A percentile compares a stretch with the other conserved stretches of the same genome.
Evolutionary conservation across 2,797 vertebrate genomes (phyloP).

Genomic region (Podarcis siculus): DNA sequence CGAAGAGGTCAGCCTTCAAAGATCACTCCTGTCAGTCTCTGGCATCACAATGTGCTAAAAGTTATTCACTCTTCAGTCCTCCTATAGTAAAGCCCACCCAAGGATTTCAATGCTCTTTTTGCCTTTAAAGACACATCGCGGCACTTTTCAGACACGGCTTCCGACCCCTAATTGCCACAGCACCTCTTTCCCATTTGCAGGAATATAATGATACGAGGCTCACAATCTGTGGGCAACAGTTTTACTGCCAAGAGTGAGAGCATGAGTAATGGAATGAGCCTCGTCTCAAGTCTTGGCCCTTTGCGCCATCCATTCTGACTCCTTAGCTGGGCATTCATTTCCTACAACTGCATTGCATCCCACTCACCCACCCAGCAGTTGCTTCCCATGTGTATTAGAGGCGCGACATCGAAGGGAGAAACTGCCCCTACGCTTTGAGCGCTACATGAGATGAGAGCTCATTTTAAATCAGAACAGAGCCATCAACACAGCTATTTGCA

Average conservation of each 20-base stretch:
- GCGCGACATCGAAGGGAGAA: background rate
- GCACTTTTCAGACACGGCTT: background rate
- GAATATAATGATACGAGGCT: background rate
- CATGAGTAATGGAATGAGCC: conserved; percentile 1
- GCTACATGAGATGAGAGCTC: background rate
- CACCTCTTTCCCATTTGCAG: background rate
- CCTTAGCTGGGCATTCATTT: background rate
- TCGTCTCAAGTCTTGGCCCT: background rate
- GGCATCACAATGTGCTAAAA: background rate
- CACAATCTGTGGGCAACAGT: conserved; percentile 4
- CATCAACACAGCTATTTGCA: conserved; percentile 31
- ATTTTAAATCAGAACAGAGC: background rate
- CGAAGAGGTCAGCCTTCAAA: background rate
- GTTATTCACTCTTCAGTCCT: background rate
- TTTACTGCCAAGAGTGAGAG: background rate
- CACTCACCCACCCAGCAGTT: background rate
- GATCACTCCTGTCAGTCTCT: background rate
- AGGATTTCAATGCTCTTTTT: background rate
- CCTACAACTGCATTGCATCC: background rate
- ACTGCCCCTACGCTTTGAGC: background rate
- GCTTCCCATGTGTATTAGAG: background rate
- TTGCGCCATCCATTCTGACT: background rate
- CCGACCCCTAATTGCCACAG: background rate
- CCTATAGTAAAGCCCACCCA: background rate
- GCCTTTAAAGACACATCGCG: background rate